Percentiles rank a stretch among this genome's conserved stretches.
Evolutionary conservation across 2,113 vertebrate genomes (phyloP).

Genomic region (Platycercus adscitus): DNA sequence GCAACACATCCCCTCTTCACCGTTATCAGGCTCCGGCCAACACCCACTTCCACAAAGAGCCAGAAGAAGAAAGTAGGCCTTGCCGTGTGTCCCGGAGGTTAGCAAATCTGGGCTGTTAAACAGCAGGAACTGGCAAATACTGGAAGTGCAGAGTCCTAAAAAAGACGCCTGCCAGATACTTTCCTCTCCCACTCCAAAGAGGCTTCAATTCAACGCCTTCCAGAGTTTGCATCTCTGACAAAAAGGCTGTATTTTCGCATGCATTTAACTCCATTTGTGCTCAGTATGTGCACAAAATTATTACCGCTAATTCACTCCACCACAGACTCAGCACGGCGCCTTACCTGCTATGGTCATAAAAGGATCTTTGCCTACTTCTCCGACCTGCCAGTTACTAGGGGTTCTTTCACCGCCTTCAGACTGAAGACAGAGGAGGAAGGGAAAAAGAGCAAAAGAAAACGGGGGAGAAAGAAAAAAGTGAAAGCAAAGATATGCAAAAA

Average conservation of each 20-base stretch:
- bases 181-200: slow-evolving; percentile 4
- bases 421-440: background rate
- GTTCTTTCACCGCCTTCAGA: background rate
- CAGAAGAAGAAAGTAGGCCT: slow-evolving; percentile 14
- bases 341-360: background rate
- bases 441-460: background rate
- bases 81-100: background rate
- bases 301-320: background rate
- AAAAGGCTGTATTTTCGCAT: background rate
- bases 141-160: background rate
- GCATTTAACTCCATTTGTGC: background rate
- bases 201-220: slow-evolving; percentile 1
- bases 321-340: background rate
- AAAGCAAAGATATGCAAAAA: slow-evolving; percentile 36
- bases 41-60: slow-evolving; percentile 45
- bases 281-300: background rate
- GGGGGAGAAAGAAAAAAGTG: background rate
- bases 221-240: background rate
- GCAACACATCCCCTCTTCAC: background rate
- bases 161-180: background rate
- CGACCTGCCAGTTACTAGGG: background rate
- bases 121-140: slow-evolving; percentile 49
- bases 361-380: background rate
- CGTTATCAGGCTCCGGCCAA: slow-evolving; percentile 17
- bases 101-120: slow-evolving; percentile 47